Evolutionary conservation across 1,140 invertebrate genomes (phyloP).

Genomic region (Calosoma granatense): DNA sequence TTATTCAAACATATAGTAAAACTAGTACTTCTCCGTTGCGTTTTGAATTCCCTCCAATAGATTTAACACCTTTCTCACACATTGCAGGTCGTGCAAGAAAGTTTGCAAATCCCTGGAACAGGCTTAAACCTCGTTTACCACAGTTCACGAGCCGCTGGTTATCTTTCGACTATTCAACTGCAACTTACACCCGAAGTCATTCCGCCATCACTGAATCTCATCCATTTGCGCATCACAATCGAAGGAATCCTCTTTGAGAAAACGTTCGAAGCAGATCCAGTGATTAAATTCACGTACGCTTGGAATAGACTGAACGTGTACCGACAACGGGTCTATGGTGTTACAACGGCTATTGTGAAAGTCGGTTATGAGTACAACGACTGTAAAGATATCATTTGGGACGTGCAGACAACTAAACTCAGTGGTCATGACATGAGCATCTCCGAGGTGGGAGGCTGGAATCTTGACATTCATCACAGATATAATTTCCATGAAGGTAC

Average conservation of each 20-base stretch:
- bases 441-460: conserved; percentile 93
- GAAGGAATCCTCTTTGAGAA: conserved; percentile 91
- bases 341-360: conserved; percentile 83
- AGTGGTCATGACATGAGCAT: conserved; percentile 95
- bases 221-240: conserved; percentile 85
- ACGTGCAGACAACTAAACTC: conserved; percentile 86
- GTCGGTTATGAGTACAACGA: conserved; percentile 93
- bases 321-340: conserved; percentile 84
- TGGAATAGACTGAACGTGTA: conserved; percentile 97
- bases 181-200: conserved; percentile 82
- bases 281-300: conserved; percentile 91
- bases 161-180: conserved; percentile 88
- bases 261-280: conserved; percentile 88
- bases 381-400: conserved; percentile 91
- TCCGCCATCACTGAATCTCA: conserved; percentile 67
- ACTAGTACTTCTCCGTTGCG: neutral
- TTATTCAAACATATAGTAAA: neutral
- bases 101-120: conserved; percentile 83
- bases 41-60: neutral
- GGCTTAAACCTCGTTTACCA: conserved; percentile 91
- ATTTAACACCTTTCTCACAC: conserved; percentile 9
- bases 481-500: conserved; percentile 95
- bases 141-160: conserved; percentile 83
- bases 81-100: conserved; percentile 81
- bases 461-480: conserved; percentile 91